Percentiles rank a stretch among this genome's conserved stretches.
These are phyloP conservation scores for Caloenas nicobarica DNA, from an alignment of 2,113 vertebrate genomes.

Conservation along the genomic window DNA sequence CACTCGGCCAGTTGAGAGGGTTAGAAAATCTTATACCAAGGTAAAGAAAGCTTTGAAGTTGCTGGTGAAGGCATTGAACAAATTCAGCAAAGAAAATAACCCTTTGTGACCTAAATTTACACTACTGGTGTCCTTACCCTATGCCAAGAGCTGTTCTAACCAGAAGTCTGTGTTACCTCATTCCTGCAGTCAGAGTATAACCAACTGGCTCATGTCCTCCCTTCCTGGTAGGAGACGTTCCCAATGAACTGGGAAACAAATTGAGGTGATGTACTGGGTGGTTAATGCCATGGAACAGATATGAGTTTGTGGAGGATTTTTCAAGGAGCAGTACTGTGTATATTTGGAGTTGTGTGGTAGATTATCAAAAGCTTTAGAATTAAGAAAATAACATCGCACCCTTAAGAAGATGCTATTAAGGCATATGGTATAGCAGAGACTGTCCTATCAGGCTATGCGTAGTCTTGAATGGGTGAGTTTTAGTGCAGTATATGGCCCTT, in stretches of 20 bases:
- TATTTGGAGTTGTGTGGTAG: neutral
- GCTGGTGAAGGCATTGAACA: neutral
- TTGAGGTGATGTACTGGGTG: neutral
- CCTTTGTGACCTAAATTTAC: neutral
- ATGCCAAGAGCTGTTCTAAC: neutral
- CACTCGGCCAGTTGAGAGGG: neutral
- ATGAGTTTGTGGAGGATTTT: neutral
- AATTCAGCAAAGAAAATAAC: neutral
- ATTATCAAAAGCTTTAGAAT: neutral
- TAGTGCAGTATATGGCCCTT: neutral
- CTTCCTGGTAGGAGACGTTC: neutral
- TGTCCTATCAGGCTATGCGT: neutral
- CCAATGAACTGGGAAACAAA: neutral
- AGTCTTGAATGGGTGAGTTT: neutral
- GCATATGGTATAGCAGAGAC: rapidly evolving
- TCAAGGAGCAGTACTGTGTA: neutral
- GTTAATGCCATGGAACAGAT: neutral
- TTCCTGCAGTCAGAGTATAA: neutral
- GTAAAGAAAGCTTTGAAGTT: neutral
- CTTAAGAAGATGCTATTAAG: neutral
- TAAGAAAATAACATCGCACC: neutral
- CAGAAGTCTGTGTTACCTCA: neutral
- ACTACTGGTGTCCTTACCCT: neutral
- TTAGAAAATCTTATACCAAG: neutral
- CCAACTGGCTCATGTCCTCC: neutral